These are phyloP conservation scores for Poecilia picta DNA, from an alignment of 2,797 vertebrate genomes.

Conservation along the genomic window DNA sequence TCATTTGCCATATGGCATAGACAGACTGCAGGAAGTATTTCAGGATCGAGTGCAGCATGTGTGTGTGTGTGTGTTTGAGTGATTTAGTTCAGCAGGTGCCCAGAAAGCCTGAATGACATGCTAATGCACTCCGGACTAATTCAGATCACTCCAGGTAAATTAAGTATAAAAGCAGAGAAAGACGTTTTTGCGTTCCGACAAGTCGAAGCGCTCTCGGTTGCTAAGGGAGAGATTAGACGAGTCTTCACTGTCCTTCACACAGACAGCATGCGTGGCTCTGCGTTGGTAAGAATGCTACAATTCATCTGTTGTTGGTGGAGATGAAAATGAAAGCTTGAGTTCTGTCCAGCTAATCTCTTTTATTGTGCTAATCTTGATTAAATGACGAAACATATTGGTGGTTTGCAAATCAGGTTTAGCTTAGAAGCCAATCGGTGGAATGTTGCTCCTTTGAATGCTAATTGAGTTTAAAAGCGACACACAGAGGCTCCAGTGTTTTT, in stretches of 20 bases:
- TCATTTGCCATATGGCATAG: slow-evolving; percentile 65
- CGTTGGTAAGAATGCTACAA: background rate
- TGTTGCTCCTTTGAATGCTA: background rate
- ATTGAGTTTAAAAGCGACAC: background rate
- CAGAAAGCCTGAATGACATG: slow-evolving; percentile 67
- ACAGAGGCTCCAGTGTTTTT: background rate
- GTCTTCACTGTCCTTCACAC: slow-evolving; percentile 10
- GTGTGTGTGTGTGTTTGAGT: slow-evolving; percentile 10
- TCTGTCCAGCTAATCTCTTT: background rate
- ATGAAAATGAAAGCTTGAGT: background rate
- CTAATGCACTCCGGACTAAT: slow-evolving; percentile 70
- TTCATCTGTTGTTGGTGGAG: background rate
- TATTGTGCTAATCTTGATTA: background rate
- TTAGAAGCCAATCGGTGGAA: background rate
- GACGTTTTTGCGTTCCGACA: slow-evolving; percentile 35
- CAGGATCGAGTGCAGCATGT: slow-evolving; percentile 24
- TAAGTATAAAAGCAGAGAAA: slow-evolving; percentile 57
- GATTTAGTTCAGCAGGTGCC: slow-evolving; percentile 68
- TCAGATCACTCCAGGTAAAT: slow-evolving; percentile 66
- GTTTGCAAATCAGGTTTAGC: background rate
- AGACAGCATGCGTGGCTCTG: background rate
- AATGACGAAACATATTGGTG: background rate
- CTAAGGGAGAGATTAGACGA: slow-evolving; percentile 19
- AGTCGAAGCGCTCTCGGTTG: slow-evolving; percentile 34
- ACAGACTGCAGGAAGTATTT: slow-evolving; percentile 70